These are phyloP conservation scores for Pachydiplax longipennis DNA, from an alignment of 2,888 invertebrate genomes.

Conservation along the genomic window DNA sequence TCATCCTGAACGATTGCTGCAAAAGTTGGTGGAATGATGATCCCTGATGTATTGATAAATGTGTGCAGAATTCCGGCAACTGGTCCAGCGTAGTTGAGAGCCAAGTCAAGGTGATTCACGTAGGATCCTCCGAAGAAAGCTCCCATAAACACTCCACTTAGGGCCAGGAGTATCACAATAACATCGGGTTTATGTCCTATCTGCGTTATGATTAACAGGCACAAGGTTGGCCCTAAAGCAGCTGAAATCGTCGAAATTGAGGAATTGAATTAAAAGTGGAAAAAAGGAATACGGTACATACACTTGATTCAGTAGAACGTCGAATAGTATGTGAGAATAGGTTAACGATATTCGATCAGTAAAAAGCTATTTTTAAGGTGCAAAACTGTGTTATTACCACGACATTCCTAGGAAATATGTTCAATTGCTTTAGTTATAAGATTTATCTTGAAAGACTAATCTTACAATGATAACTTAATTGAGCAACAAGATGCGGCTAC, in stretches of 20 bases:
- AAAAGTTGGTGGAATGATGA: neutral
- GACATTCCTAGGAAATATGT: too few species aligned
- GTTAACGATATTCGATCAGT: too few species aligned
- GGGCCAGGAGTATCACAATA: neutral
- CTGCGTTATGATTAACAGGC: neutral
- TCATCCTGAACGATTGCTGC: neutral
- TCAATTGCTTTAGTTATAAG: too few species aligned
- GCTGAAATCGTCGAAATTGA: neutral
- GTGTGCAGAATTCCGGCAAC: conserved; percentile 17
- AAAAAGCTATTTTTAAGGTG: too few species aligned
- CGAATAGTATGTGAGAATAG: too few species aligned
- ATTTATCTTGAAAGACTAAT: too few species aligned
- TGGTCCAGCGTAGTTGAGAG: conserved; percentile 1
- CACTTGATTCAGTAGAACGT: too few species aligned
- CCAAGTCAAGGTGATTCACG: conserved; percentile 14
- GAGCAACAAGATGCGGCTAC: too few species aligned
- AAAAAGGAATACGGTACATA: too few species aligned
- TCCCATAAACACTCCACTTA: neutral
- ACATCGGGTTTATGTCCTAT: neutral
- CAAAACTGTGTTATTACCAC: too few species aligned
- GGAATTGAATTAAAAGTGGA: too few species aligned
- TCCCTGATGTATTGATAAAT: neutral
- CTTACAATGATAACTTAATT: too few species aligned
- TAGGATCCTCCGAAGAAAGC: conserved; percentile 22
- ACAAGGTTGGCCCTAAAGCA: neutral